Evolutionary conservation across 2,797 vertebrate genomes (phyloP), one percentile per base, ranked within the genome.

Genomic region (Monodelphis domestica): DNA sequence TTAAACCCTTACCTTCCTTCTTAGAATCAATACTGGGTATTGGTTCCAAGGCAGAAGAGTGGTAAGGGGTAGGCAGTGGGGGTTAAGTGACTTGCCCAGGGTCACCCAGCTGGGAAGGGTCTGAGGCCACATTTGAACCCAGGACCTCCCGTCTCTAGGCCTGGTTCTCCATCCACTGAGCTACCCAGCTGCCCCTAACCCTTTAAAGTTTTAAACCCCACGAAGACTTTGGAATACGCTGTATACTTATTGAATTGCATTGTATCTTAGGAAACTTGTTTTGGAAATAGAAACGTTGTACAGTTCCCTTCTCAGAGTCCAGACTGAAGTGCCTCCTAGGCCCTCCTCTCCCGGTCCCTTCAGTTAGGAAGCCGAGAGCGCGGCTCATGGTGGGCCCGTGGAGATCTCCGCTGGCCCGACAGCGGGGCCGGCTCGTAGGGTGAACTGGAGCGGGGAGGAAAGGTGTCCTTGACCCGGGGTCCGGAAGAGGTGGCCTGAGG

Each of bases 381-480:
- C 9, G n/a, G 17, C n/a, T 70, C 1, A 38, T 78, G 45, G 24
- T 84, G 50, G 70, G 28, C 9, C 11, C 38, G 45, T 9, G 24
- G 70, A 84, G 88, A 28, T n/a, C 51, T 4, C 5, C 0, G 26
- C 3, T 10, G 89, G 54, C 53, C 84, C 89, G 87, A 30, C n/a
- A n/a, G 10, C 3, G 2, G 50, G 24, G 14, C 28, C 38, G 56
- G 28, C 57, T 87, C 38, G 38, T 7, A 15, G 28, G 29, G 28
- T 5, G 12, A 4, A n/a, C 52, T 33, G n/a, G 30, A 90, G 88
- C 5, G 17, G 11, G 26, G 7, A 12, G 38, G 70, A 84, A 28
- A 2, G 28, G 33, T 30, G 0, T 15, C 38, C 0, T 0, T 0
- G 33, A 5, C 50, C 1, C 26, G n/a, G 6, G 54, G 51, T 0